Base-by-base conservation (phyloP, 1,140 invertebrate species). In the Andrena cerasifolii region DNA sequence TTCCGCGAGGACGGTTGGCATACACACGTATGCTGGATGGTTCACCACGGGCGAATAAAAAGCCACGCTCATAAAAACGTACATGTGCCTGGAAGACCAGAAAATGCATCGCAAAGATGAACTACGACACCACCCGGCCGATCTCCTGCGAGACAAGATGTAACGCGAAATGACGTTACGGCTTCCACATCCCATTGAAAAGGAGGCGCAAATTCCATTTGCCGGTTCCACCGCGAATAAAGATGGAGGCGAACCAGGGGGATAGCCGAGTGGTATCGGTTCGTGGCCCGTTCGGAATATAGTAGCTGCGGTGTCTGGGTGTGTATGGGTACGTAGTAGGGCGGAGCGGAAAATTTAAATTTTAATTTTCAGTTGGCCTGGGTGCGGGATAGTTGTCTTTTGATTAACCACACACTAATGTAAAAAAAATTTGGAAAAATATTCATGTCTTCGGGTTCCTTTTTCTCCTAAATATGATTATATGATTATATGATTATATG, bases 121-220 rank as follows among this genome's bases (percentile, higher is more conserved):
- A 59, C 53, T 53, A 18, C 53, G 63, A 67, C 72, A 26, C 40
- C 62, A 45, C 40, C 1, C 51, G 72, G 26, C 31, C 74, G 54
- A 49, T 68, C 66, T 70, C 74, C 74, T 54, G 24, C 56, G 74
- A 59, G 65, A 70, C 65, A 51, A 77, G 65, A 77, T 70, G 74
- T 51, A 70, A 77, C 54, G 43, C 43, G 18, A 70, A 77, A 77
- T 43, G 53, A 70, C 53, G 74, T 77, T 77, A 77, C 74, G 74
- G 74, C 74, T 77, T 77, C 74, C 54, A 51, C 56, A 24, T 70
- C 14, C 66, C 33, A 31, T 77, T 70, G 74, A 70, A 77, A 70
- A 40, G 74, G 74, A 70, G 59, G 43, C 65, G 54, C 54, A 51
- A 77, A 77, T 77, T 77, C 74, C 74, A 77, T 77, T 77, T 77